Conservation (phyloP, 1,140 invertebrate species). For the Sogatella furcifera region DNA sequence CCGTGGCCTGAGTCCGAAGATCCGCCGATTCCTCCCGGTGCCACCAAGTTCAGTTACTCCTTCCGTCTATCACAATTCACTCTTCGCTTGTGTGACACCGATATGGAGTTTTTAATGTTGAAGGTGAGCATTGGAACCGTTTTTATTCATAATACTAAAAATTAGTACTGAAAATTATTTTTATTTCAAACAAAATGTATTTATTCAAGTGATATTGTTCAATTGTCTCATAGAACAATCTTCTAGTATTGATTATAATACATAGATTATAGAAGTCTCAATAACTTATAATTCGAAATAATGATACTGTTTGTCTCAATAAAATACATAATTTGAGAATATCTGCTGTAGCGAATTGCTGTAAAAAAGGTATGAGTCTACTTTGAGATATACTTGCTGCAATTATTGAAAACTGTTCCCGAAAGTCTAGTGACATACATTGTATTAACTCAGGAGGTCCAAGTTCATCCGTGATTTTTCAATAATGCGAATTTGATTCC, state of each 20-base stretch:
- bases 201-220: not conserved
- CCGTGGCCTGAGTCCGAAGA: slow-evolving; percentile 34
- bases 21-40: slow-evolving; percentile 58
- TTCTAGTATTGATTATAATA: not conserved
- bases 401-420: too few species aligned
- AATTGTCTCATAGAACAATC: not conserved
- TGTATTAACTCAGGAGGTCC: too few species aligned
- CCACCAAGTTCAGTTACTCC: slow-evolving; percentile 67
- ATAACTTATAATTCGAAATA: too few species aligned
- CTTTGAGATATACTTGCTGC: too few species aligned
- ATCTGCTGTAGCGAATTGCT: too few species aligned
- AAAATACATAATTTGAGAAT: too few species aligned
- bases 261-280: not conserved
- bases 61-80: slow-evolving; percentile 49
- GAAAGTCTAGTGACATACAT: too few species aligned
- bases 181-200: not conserved
- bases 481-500: too few species aligned
- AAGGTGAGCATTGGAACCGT: slow-evolving; percentile 33
- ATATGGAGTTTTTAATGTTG: slow-evolving; percentile 56
- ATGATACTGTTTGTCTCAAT: too few species aligned
- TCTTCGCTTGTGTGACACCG: slow-evolving; percentile 53
- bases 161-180: not conserved
- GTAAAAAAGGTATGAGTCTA: too few species aligned
- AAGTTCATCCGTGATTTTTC: too few species aligned
- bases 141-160: not conserved